phyloP scores from a whole-genome alignment of 1,140 invertebrate genomes.

The Drosophila pachea region DNA sequence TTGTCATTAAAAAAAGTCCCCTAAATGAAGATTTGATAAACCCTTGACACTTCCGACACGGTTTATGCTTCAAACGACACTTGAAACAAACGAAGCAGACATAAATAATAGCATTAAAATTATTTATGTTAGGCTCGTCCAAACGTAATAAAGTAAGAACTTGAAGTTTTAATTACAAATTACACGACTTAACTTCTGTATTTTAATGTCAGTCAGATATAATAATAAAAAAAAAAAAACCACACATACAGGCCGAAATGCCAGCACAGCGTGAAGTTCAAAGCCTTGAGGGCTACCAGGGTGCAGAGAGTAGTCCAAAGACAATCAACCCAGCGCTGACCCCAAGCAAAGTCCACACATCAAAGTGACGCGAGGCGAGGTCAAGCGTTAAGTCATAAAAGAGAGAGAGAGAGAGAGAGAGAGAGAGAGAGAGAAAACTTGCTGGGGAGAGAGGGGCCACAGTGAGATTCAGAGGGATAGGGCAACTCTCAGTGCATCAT shows the following conservation, averaged over 20 bases:
- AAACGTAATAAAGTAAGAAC: constrained; percentile 56
- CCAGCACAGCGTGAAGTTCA: constrained; percentile 66
- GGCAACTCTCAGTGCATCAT: constrained; percentile 14
- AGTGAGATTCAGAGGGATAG: background rate
- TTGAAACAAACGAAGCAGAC: constrained; percentile 55
- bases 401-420: constrained; percentile 11
- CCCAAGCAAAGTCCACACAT: constrained; percentile 65
- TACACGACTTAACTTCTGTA: constrained; percentile 50
- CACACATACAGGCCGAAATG: constrained; percentile 31
- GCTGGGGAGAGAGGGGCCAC: constrained; percentile 2
- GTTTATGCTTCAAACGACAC: constrained; percentile 48
- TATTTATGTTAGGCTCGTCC: constrained; percentile 47
- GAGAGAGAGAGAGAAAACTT: no score
- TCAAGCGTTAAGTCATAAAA: constrained; percentile 74
- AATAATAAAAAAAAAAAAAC: constrained; percentile 22
- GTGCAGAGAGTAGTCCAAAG: constrained; percentile 6
- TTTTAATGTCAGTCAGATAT: constrained; percentile 23
- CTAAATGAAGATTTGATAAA: background rate
- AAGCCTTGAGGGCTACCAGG: constrained; percentile 33
- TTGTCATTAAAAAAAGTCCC: background rate
- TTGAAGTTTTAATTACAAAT: constrained; percentile 73
- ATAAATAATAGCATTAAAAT: constrained; percentile 61
- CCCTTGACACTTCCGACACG: constrained; percentile 52
- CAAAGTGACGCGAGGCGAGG: constrained; percentile 68
- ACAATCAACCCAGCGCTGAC: constrained; percentile 40